Base-by-base conservation (phyloP, 2,888 invertebrate genomes). In the Serripes groenlandicus region DNA sequence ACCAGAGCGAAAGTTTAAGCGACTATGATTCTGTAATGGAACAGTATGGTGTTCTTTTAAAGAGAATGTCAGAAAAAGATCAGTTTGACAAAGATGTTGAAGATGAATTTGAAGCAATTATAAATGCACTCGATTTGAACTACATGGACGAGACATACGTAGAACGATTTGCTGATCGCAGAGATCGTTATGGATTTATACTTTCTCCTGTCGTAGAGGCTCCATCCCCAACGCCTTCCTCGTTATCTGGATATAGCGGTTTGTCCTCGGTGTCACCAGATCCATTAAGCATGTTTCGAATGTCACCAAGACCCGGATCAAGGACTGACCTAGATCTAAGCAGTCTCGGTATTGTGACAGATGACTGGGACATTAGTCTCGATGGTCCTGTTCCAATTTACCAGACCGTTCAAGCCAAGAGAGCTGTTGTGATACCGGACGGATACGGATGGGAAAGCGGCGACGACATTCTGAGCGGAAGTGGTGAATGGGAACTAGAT, bases 161-260 rank as follows among this genome's bases (percentile, higher is more conserved):
- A 11, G 83, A 83, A 42, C 60, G 86, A 23, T 83, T 86, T 66
- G 80, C 86, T 28, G 83, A 75, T n/a, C 58, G 86, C 26, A 30
- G 86, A 32, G 86, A 86, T 60, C 79, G 71, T 28, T 83, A 83
- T 75, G 86, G 86, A 18, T 86, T 86, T 34, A 83, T 86, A 62
- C 54, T 86, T 21, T 86, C 86, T 7, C 86, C 86, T 15, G 73
- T 86, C 15, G 34, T 76, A 18, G 86, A 84, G 54, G 78, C 18
- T 78, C 86, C 70, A 21, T 84, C 86, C 18, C 83, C 86, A 5
- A 78, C 86, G 11, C 83, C 83, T 4, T 86, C 86, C 2, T 77
- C 71, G 2, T 35, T 86, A 52, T 86, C 86, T 2, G 79, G 83
- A 3, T 83, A 81, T 62, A 83, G 83, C 34, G 81, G 81, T 18